phyloP scores from a whole-genome alignment of 2,888 invertebrate species.

The Drosophila leonis region DNA sequence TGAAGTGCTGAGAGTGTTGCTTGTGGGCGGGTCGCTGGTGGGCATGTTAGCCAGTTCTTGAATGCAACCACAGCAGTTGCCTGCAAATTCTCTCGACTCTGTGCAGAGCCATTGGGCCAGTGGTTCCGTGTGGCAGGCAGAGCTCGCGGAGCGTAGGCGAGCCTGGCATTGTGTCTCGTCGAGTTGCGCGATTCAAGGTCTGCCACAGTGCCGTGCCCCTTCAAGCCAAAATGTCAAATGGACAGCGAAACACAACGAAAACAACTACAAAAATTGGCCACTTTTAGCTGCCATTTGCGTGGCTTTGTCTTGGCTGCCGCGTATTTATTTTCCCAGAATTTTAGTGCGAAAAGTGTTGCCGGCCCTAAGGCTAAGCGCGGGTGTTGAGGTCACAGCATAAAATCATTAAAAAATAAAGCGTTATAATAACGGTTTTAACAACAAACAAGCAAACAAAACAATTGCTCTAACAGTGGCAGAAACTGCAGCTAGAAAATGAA shows the following conservation, averaged over 20 bases:
- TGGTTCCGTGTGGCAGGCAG: constrained; percentile 48
- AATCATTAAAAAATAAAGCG: constrained; percentile 18
- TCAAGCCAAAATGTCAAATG: constrained; percentile 68
- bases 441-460: constrained; percentile 9
- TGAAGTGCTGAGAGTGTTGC: constrained; percentile 34
- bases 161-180: constrained; percentile 59
- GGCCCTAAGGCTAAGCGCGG: constrained; percentile 66
- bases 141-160: constrained; percentile 27
- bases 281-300: constrained; percentile 32
- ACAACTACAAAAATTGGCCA: constrained; percentile 19
- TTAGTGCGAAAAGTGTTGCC: constrained; percentile 54
- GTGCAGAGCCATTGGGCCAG: constrained; percentile 29
- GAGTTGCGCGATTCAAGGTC: constrained; percentile 66
- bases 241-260: constrained; percentile 15
- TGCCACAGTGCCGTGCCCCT: constrained; percentile 56
- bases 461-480: constrained; percentile 51
- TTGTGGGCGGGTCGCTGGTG: constrained; percentile 43
- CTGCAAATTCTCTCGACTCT: constrained; percentile 39
- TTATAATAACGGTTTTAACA: constrained; percentile 46
- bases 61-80: constrained; percentile 30
- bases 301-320: constrained; percentile 37
- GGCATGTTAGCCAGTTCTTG: constrained; percentile 67
- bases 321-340: constrained; percentile 60
- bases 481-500: constrained; percentile 44
- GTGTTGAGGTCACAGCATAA: constrained; percentile 69